Percentiles rank a stretch among this genome's conserved stretches.
Evolutionary conservation across 2,113 vertebrate genomes (phyloP).

Genomic region (Eclectus roratus): DNA sequence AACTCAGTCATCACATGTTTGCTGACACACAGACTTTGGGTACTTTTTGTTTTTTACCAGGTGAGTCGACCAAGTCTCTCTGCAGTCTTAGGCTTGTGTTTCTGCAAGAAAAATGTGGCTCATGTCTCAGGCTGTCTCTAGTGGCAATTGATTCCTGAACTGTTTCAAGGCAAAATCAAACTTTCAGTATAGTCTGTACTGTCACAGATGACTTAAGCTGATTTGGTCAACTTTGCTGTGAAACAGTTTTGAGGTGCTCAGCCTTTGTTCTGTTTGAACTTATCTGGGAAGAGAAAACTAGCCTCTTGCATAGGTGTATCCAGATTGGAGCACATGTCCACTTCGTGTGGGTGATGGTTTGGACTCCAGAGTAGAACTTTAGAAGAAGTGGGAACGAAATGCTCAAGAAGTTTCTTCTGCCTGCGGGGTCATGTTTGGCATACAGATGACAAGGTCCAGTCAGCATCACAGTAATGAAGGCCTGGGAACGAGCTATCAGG

Average conservation of each 20-base stretch:
- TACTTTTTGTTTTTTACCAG: not conserved
- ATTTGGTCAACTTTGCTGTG: not conserved
- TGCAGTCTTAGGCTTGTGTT: not conserved
- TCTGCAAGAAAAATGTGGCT: not conserved
- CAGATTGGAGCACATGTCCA: not conserved
- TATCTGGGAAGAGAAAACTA: not conserved
- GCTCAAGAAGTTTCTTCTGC: not conserved
- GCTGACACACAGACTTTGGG: not conserved
- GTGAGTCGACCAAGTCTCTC: not conserved
- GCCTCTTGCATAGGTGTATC: not conserved
- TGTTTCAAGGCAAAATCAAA: not conserved
- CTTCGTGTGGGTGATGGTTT: not conserved
- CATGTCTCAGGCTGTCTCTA: rapidly evolving
- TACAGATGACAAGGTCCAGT: not conserved
- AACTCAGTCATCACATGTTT: not conserved
- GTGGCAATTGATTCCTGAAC: not conserved
- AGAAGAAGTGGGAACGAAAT: not conserved
- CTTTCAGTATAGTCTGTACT: not conserved
- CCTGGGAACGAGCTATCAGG: not conserved
- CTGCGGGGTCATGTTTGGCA: not conserved
- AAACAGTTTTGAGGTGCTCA: not conserved
- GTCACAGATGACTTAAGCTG: not conserved
- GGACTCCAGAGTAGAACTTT: not conserved
- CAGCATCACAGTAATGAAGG: not conserved
- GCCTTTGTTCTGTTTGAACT: not conserved